phyloP scores from a whole-genome alignment of 2,113 vertebrate species.

The Nanger granti region DNA sequence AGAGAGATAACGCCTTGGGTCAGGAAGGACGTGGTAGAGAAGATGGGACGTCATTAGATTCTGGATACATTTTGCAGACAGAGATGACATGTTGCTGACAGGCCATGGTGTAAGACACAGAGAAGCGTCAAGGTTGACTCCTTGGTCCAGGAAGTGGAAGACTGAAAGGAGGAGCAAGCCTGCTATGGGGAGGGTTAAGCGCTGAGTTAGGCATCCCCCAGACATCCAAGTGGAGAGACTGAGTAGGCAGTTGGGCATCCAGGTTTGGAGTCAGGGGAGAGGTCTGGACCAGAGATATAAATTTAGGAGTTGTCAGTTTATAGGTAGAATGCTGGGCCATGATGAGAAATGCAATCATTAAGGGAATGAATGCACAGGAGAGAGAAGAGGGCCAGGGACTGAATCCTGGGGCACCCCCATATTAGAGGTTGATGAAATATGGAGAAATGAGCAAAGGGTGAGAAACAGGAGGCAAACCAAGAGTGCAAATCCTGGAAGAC shows the following conservation, averaged over 20 bases:
- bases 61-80: neutral
- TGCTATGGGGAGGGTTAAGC: neutral
- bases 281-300: neutral
- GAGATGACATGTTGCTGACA: neutral
- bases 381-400: neutral
- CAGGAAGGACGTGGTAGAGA: neutral
- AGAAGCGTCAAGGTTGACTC: neutral
- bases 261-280: neutral
- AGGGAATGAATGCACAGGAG: neutral
- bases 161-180: neutral
- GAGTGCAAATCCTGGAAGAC: neutral
- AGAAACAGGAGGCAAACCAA: neutral
- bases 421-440: neutral
- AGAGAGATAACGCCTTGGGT: neutral
- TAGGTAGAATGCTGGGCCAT: neutral
- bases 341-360: neutral
- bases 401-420: neutral
- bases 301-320: neutral
- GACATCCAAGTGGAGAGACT: neutral
- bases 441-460: neutral
- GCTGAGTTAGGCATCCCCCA: neutral
- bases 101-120: neutral
- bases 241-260: neutral
- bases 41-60: neutral
- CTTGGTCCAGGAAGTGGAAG: neutral